phyloP scores from a whole-genome alignment of 1,140 invertebrate species.

The Steinernema khuongi region DNA sequence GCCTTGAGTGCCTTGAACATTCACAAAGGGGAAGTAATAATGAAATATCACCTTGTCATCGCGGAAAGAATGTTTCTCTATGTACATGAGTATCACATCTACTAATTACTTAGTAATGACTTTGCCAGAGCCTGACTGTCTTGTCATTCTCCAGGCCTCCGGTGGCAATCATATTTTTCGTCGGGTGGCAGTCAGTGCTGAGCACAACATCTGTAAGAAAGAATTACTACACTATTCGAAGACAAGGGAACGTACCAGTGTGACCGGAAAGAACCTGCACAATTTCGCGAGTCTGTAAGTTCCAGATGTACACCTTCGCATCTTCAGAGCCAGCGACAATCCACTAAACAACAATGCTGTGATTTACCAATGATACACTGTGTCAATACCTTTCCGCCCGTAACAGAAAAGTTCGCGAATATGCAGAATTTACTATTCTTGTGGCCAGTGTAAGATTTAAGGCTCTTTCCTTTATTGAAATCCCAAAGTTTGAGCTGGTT shows the following conservation, averaged over 20 bases:
- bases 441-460: conserved; percentile 97
- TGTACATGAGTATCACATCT: neutral
- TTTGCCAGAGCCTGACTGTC: conserved; percentile 98
- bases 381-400: conserved; percentile 83
- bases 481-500: conserved; percentile 96
- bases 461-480: conserved; percentile 85
- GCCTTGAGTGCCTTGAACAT: too few relatives aligned
- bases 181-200: conserved; percentile 95
- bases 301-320: conserved; percentile 98
- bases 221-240: neutral
- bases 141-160: conserved; percentile 96
- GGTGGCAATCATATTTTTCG: conserved; percentile 97
- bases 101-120: conserved; percentile 73
- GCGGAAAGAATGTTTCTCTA: neutral
- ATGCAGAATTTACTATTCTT: conserved; percentile 99
- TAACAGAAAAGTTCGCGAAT: conserved; percentile 99
- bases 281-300: conserved; percentile 96
- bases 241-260: conserved; percentile 67
- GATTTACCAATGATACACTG: neutral
- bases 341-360: conserved; percentile 70
- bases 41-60: neutral
- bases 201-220: conserved; percentile 80
- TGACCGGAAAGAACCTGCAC: conserved; percentile 95
- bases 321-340: conserved; percentile 99
- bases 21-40: neutral